Conservation (phyloP, 1,140 invertebrate species). For the Cyclargus thomasi region DNA sequence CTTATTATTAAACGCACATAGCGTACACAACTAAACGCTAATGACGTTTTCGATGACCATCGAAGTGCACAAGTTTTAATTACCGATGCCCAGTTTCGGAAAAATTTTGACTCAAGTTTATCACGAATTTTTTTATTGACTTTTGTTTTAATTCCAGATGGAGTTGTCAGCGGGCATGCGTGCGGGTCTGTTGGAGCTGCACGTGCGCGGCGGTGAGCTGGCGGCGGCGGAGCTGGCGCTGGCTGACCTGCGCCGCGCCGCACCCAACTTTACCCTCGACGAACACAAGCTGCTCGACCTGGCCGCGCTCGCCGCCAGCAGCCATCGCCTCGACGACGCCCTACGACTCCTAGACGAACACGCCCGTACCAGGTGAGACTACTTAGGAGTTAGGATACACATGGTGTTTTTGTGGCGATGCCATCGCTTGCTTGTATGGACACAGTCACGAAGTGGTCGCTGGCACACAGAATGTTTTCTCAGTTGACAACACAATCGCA, state of each 20-base stretch:
- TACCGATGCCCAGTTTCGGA: no score
- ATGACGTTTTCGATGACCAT: no score
- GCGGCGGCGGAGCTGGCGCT: constrained; percentile 66
- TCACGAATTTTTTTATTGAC: constrained; percentile 2
- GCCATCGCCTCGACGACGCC: constrained; percentile 64
- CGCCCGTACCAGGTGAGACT: constrained; percentile 55
- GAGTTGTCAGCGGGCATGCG: constrained; percentile 75
- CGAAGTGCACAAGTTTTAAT: no score
- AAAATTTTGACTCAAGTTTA: no score
- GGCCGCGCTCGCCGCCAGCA: constrained; percentile 70
- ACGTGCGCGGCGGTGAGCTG: constrained; percentile 67
- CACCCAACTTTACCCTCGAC: constrained; percentile 73
- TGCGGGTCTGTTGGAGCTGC: constrained; percentile 71
- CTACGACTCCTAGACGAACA: constrained; percentile 63
- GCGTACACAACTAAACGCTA: no score
- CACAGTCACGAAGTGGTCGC: no score
- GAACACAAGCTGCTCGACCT: constrained; percentile 76
- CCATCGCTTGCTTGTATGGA: background rate
- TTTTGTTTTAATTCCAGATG: no score
- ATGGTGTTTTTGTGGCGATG: no score
- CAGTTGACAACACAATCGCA: background rate
- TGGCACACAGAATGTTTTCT: no score
- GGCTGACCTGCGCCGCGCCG: constrained; percentile 58
- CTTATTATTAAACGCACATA: no score
- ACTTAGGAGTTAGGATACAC: no score